Evolutionary conservation across 2,888 invertebrate genomes (phyloP).

Genomic region (Amphiduros pacificus): DNA sequence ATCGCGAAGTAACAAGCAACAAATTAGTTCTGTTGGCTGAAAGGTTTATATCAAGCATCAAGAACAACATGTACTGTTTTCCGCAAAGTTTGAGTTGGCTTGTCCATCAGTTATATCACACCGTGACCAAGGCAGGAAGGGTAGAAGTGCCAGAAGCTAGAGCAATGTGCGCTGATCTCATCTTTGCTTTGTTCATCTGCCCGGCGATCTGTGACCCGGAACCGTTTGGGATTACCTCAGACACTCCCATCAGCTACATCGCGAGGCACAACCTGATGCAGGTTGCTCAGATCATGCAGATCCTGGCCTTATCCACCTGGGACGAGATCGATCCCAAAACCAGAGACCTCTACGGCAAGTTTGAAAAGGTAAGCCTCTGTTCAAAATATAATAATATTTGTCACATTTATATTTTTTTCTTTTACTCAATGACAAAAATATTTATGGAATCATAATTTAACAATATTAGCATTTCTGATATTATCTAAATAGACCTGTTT

Average conservation of each 20-base stretch:
- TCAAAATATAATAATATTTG: too few species aligned
- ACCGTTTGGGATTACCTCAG: conserved; percentile 85
- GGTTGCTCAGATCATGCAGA: conserved; percentile 68
- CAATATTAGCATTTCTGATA: too few species aligned
- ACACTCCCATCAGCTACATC: conserved; percentile 86
- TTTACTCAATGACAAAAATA: too few species aligned
- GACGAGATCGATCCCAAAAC: conserved; percentile 77
- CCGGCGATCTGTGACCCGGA: conserved; percentile 96
- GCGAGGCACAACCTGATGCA: conserved; percentile 78
- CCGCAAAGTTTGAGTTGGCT: conserved; percentile 87
- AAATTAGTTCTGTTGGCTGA: conserved; percentile 78
- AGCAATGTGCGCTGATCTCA: conserved; percentile 85
- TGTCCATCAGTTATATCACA: conserved; percentile 79
- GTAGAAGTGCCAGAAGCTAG: conserved; percentile 58
- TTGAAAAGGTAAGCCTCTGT: conserved; percentile 77
- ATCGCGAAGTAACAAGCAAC: conserved; percentile 67
- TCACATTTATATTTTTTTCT: too few species aligned
- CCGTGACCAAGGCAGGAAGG: conserved; percentile 41
- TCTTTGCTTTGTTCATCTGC: conserved; percentile 91
- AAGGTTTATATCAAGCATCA: conserved; percentile 79
- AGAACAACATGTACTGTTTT: conserved; percentile 85
- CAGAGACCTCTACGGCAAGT: conserved; percentile 76
- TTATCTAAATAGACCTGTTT: too few species aligned
- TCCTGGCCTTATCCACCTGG: conserved; percentile 81
- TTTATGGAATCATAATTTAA: too few species aligned